Base-by-base conservation (phyloP, 1,140 invertebrate genomes). In the Holcopasites calliopsidis region DNA sequence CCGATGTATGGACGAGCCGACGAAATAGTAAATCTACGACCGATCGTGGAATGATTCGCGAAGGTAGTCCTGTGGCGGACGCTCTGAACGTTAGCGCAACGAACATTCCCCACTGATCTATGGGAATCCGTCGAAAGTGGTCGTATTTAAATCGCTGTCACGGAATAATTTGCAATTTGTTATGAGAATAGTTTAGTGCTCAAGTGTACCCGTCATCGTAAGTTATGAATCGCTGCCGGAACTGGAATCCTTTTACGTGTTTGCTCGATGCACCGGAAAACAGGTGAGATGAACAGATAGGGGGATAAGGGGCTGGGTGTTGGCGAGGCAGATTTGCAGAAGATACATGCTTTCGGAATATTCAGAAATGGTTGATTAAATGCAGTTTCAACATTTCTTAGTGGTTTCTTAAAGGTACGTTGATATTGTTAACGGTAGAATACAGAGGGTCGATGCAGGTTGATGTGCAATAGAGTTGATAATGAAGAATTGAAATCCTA, bases 11-110 rank as follows among this genome's bases (percentile, higher is more conserved):
- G 65, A 76, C 73, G 65, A 50, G 31, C 61, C 73, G 65, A 70
- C 55, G 65, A 76, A 78, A 83, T 82, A 73, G 76, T 80, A 77
- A 82, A 83, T 78, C 79, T 70, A 54, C 50, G 33, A 62, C 62
- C n/a, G 72, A 33, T 54, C 64, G 38, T 8, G 0, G 3, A 18
- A 16, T 28, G 40, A 26, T 38, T 49, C 23, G 4, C 42, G 11
- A 13, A 21, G 58, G 31, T 52, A 38, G 33, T 40, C 58, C n/a
- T 13, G 2, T 7, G 33, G 26, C 23, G 70, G 31, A 71, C 55
- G 38, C 31, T 21, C 31, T 23, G 54, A 18, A 31, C 31, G 47
- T 7, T 23, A n/a, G 28, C 16, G 18, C 3, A 52, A 58, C 38
- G 54, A 23, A 31, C 38, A 28, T n/a, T n/a, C n/a, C 3, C 3